Evolutionary conservation across 2,888 invertebrate species (phyloP).

Genomic region (Cheilosia variabilis): DNA sequence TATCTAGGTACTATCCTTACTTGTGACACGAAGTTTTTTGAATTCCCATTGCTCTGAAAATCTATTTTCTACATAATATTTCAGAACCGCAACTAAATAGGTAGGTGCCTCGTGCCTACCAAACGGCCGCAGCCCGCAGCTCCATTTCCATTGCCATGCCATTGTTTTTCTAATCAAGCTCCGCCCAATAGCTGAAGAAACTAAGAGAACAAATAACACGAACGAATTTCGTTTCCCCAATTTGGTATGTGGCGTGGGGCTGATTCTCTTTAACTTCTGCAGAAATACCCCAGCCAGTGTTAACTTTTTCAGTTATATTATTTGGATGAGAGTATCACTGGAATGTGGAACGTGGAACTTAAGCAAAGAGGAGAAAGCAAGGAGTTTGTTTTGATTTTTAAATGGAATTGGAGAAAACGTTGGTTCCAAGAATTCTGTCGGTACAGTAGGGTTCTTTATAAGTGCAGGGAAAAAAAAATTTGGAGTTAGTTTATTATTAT

Average conservation of each 20-base stretch:
- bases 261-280: constrained; percentile 21
- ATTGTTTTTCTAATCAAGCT: constrained; percentile 7
- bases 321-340: constrained; percentile 14
- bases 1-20: neutral
- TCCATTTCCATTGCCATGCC: constrained; percentile 6
- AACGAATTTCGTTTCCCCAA: constrained; percentile 1
- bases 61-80: neutral
- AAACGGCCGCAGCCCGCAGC: too few species aligned
- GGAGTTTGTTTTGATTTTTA: neutral
- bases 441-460: too few species aligned
- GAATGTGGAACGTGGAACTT: constrained; percentile 55
- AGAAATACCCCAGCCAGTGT: neutral
- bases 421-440: too few species aligned
- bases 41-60: constrained; percentile 23
- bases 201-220: neutral
- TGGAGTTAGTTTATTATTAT: too few species aligned
- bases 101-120: too few species aligned
- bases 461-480: too few species aligned
- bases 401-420: too few species aligned
- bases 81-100: too few species aligned
- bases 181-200: constrained; percentile 30
- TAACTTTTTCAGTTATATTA: neutral
- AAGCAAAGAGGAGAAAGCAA: neutral
- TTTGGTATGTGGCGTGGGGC: neutral
- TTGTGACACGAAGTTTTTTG: constrained; percentile 11